These are phyloP conservation scores for Penaeus japonicus DNA, from an alignment of 1,140 invertebrate species.

Conservation along the genomic window DNA sequence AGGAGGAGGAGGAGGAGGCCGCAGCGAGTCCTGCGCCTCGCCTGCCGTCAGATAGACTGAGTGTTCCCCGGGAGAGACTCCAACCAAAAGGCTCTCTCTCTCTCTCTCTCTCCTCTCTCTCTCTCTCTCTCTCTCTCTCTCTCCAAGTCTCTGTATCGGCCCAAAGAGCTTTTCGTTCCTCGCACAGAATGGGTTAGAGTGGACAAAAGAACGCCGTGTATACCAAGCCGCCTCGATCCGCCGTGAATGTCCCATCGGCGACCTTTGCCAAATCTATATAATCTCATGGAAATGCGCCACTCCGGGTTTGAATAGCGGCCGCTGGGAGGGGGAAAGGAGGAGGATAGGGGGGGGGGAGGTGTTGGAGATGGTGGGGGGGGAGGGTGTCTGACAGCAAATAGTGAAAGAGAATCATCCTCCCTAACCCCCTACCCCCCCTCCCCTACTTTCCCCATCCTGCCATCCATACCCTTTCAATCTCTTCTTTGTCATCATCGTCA, in stretches of 20 bases:
- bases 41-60: constrained; percentile 32
- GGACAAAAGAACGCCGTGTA: constrained; percentile 31
- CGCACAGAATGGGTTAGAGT: constrained; percentile 37
- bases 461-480: background rate
- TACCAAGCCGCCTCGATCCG: constrained; percentile 9
- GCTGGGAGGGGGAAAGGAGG: background rate
- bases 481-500: too few relatives aligned
- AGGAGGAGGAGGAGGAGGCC: background rate
- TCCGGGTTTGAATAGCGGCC: constrained; percentile 15
- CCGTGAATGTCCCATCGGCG: constrained; percentile 31
- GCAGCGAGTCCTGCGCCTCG: constrained; percentile 6
- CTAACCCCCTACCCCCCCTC: too few relatives aligned
- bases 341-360: background rate
- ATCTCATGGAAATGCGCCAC: constrained; percentile 37
- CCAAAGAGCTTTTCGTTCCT: constrained; percentile 39
- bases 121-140: background rate
- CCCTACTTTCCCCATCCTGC: background rate
- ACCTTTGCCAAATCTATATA: constrained; percentile 43
- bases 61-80: background rate
- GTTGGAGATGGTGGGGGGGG: background rate
- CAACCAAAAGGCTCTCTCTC: constrained; percentile 13
- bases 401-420: background rate
- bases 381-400: background rate
- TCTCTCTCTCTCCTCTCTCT: constrained; percentile 27
- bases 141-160: background rate